Percentiles rank a stretch among this genome's conserved stretches.
phyloP scores from a whole-genome alignment of 2,797 vertebrate species.

The Cynodonichthys magdalenae region DNA sequence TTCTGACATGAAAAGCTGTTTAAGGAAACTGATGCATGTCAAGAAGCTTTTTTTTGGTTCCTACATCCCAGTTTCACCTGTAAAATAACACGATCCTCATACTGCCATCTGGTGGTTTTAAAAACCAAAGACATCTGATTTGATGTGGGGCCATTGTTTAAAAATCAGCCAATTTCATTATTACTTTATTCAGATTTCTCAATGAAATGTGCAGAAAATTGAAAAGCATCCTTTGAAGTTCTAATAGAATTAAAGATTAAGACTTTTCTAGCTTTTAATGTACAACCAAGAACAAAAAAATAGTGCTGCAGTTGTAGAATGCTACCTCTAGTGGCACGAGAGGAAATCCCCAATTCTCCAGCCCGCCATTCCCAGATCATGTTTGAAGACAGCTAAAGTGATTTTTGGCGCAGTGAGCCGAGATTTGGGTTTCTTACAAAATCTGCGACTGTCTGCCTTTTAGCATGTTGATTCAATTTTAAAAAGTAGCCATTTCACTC shows the following conservation, averaged over 20 bases:
- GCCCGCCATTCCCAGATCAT: conserved; percentile 30
- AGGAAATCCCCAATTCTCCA: conserved; percentile 17
- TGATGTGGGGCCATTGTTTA: conserved; percentile 61
- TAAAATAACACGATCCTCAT: conserved; percentile 26
- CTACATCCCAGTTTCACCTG: conserved; percentile 51
- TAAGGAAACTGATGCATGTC: conserved; percentile 35
- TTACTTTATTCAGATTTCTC: neutral
- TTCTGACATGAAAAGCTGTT: conserved; percentile 58
- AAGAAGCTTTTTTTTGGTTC: conserved; percentile 12
- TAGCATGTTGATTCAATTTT: conserved; percentile 30
- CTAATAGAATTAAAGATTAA: neutral
- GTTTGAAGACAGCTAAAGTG: conserved; percentile 38
- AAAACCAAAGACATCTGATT: conserved; percentile 32
- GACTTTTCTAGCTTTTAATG: neutral
- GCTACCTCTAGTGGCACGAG: conserved; percentile 64
- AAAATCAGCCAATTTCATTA: conserved; percentile 39
- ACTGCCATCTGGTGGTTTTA: conserved; percentile 71
- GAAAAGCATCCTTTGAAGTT: neutral
- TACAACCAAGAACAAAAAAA: conserved; percentile 33
- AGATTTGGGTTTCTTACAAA: conserved; percentile 17
- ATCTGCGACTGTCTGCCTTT: conserved; percentile 34
- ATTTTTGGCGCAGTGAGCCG: conserved; percentile 22
- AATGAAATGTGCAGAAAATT: neutral
- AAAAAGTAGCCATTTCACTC: conserved; percentile 9
- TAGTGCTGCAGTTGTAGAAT: conserved; percentile 24